These are phyloP conservation scores for Drosophila repletoides DNA, from an alignment of 1,140 invertebrate species.

Conservation along the genomic window DNA sequence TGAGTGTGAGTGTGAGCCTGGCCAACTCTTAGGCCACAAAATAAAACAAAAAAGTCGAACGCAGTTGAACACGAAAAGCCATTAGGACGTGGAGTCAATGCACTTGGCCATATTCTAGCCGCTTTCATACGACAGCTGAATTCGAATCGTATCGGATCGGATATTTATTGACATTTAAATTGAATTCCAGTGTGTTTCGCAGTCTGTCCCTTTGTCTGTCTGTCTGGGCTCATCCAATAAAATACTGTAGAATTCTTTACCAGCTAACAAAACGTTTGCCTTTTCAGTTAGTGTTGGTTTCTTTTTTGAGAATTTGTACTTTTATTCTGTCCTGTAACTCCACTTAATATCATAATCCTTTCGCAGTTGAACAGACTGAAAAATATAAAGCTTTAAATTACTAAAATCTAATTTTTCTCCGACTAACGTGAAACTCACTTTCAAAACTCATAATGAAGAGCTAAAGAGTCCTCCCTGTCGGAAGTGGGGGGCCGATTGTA, in stretches of 20 bases:
- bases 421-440: no score
- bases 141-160: not conserved
- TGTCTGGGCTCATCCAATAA: not conserved
- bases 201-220: not conserved
- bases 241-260: no score
- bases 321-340: not conserved
- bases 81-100: conserved; percentile 60
- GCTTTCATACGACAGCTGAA: not conserved
- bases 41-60: conserved; percentile 24
- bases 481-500: no score
- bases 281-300: no score
- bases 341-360: no score
- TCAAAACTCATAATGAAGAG: no score
- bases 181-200: conserved; percentile 29
- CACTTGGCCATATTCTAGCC: conserved; percentile 42
- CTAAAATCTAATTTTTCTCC: no score
- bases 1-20: not conserved
- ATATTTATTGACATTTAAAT: conserved; percentile 63
- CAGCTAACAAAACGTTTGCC: no score
- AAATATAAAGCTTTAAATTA: no score
- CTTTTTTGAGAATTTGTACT: not conserved
- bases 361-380: no score
- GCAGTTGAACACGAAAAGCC: conserved; percentile 47
- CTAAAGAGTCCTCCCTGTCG: no score
- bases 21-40: conserved; percentile 22